These are phyloP conservation scores for Chironomus tentans DNA, from an alignment of 2,888 invertebrate species.

Conservation along the genomic window DNA sequence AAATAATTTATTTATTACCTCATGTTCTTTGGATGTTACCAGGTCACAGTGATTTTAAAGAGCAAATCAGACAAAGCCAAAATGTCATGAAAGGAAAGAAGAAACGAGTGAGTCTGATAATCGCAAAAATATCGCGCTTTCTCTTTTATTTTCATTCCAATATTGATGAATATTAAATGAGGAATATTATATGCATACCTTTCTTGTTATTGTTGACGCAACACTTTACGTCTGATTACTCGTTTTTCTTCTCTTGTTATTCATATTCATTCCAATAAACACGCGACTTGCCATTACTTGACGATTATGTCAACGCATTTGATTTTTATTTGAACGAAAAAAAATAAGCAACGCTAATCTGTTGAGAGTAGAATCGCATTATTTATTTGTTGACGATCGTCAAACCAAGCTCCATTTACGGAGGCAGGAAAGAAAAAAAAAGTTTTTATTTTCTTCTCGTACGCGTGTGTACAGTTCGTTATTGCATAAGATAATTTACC, in stretches of 20 bases:
- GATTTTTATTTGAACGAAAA: background rate
- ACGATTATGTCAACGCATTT: background rate
- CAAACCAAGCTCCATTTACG: slow-evolving; percentile 5
- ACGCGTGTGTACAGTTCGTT: background rate
- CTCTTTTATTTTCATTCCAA: background rate
- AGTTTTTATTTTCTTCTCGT: background rate
- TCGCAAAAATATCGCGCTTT: background rate
- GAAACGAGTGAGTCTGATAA: background rate
- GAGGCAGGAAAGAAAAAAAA: slow-evolving; percentile 12
- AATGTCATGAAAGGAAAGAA: background rate
- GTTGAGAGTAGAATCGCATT: background rate
- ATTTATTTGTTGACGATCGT: background rate
- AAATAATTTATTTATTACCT: background rate
- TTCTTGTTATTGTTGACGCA: background rate
- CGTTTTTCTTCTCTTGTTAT: background rate
- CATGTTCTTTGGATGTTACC: background rate
- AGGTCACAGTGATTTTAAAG: background rate
- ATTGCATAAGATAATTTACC: slow-evolving; percentile 5
- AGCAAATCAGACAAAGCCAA: background rate
- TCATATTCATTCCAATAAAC: background rate
- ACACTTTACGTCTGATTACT: background rate
- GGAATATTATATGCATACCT: background rate
- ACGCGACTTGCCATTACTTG: background rate
- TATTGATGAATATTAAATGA: background rate
- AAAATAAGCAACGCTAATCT: background rate